A percentile compares a stretch with the other conserved stretches of the same genome.
These are phyloP conservation scores for Morphnarchus princeps DNA, from an alignment of 2,113 vertebrate genomes.

Conservation along the genomic window DNA sequence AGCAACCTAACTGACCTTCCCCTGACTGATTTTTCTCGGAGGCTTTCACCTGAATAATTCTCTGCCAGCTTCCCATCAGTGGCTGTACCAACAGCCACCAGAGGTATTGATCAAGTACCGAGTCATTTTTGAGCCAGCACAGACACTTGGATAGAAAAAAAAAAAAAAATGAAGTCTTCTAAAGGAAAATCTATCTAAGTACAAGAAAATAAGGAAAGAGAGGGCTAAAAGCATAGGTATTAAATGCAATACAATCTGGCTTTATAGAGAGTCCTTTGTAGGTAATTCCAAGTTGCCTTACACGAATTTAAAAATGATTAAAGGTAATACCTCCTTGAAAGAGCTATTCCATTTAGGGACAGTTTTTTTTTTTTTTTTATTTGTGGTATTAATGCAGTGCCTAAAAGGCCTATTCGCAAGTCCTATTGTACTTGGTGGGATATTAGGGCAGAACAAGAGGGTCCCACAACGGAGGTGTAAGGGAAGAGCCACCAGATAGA, in stretches of 20 bases:
- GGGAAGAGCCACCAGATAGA: not conserved
- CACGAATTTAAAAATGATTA: not conserved
- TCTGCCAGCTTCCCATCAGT: not conserved
- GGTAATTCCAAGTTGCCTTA: not conserved
- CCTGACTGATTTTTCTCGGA: not conserved
- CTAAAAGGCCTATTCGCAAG: not conserved
- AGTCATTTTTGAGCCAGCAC: constrained; percentile 14
- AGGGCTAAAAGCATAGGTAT: not conserved
- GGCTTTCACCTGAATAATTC: constrained; percentile 23
- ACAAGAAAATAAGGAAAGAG: constrained; percentile 8
- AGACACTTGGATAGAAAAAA: not conserved
- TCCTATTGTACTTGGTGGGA: not conserved
- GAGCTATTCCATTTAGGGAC: not conserved
- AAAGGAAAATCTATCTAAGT: constrained; percentile 31
- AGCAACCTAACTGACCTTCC: not conserved
- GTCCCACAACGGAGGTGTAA: not conserved
- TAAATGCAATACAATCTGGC: not conserved
- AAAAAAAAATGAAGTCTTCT: not conserved
- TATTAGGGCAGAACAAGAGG: not conserved
- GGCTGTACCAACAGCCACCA: constrained; percentile 5
- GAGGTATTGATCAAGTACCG: constrained; percentile 31
- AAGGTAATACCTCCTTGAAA: not conserved
- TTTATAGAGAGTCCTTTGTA: not conserved
- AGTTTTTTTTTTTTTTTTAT: not conserved
- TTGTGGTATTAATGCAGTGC: not conserved